These are phyloP conservation scores for Diarsia brunnea DNA, from an alignment of 2,888 invertebrate species.

Conservation along the genomic window DNA sequence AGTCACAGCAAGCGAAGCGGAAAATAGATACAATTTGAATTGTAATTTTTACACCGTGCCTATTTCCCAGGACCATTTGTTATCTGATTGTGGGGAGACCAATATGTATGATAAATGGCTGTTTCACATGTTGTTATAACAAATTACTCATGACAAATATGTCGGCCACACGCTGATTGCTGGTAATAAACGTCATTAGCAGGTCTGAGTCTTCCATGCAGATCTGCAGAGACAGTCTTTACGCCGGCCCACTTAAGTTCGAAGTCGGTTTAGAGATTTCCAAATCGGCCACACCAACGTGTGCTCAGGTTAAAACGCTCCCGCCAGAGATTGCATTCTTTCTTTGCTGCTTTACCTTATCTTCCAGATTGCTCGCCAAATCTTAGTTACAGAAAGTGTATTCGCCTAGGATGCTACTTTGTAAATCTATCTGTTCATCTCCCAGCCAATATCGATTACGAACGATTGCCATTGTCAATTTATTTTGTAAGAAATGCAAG, in stretches of 20 bases:
- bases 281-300: no score
- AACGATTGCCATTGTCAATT: conserved; percentile 29
- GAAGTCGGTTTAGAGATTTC: no score
- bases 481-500: conserved; percentile 32
- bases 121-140: conserved; percentile 34
- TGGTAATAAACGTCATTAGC: conserved; percentile 44
- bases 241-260: no score
- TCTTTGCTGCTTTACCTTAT: not conserved
- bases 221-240: no score
- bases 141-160: conserved; percentile 45
- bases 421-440: conserved; percentile 1
- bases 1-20: not conserved
- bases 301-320: no score
- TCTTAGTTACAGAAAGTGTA: not conserved
- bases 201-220: no score
- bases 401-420: conserved; percentile 5
- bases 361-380: conserved; percentile 8
- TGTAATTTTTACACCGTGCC: not conserved
- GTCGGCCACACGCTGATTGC: conserved; percentile 41
- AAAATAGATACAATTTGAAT: conserved; percentile 8
- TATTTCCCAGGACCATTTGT: conserved; percentile 19
- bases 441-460: conserved; percentile 22
- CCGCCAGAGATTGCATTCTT: not conserved
- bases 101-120: conserved; percentile 38
- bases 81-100: conserved; percentile 21